A percentile compares a stretch with the other conserved stretches of the same genome.
phyloP scores from a whole-genome alignment of 2,888 invertebrate genomes.

The Chaetoderma sp. region DNA sequence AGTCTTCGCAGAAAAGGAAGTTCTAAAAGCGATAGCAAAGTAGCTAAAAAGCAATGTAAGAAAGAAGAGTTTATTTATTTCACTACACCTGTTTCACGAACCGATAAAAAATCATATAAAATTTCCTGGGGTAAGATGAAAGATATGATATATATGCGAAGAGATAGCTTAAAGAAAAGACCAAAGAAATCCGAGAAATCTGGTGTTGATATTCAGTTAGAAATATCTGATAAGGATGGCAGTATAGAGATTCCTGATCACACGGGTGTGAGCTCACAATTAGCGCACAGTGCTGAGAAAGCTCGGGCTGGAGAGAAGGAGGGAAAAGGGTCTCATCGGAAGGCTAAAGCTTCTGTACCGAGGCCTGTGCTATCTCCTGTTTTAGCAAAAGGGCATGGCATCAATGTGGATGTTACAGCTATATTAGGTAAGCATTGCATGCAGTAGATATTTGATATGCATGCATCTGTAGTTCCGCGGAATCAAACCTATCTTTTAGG shows the following conservation, averaged over 20 bases:
- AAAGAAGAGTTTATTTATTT: too few relatives aligned
- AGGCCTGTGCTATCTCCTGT: conserved; percentile 21
- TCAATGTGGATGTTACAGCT: conserved; percentile 50
- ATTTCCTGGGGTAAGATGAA: conserved; percentile 85
- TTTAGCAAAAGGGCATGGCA: too few relatives aligned
- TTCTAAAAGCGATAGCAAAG: neutral
- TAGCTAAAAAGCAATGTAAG: too few relatives aligned
- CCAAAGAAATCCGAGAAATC: conserved; percentile 47
- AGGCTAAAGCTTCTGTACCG: conserved; percentile 24
- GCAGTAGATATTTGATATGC: too few relatives aligned
- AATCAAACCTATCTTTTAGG: too few relatives aligned
- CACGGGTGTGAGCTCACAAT: too few relatives aligned
- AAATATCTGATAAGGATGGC: conserved; percentile 46
- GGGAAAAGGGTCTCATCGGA: conserved; percentile 41
- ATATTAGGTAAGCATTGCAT: conserved; percentile 53
- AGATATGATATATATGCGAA: conserved; percentile 80
- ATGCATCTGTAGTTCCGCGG: too few relatives aligned
- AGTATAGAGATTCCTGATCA: too few relatives aligned
- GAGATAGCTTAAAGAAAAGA: conserved; percentile 78
- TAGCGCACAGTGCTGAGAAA: too few relatives aligned
- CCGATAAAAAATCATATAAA: conserved; percentile 68
- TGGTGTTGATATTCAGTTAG: conserved; percentile 52
- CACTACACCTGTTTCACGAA: conserved; percentile 30
- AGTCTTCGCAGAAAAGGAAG: neutral
- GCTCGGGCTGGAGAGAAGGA: conserved; percentile 43